Base-by-base conservation (phyloP, 2,888 invertebrate species). In the Drosophila longiperda region DNA sequence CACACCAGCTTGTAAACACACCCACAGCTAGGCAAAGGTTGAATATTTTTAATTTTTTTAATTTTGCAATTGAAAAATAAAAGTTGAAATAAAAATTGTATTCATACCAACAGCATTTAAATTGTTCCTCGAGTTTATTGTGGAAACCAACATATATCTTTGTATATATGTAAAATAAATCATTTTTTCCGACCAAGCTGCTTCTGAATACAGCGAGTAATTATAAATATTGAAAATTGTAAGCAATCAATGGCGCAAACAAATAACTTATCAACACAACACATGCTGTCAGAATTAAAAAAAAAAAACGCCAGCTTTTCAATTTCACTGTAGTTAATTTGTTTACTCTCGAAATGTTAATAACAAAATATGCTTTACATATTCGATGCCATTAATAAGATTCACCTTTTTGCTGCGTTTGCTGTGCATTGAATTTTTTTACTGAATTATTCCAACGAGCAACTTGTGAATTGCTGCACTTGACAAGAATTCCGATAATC, bases 171-270 rank as follows among this genome's bases (percentile, higher is more conserved):
- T 7, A 45, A 20, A 45, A 15, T 45, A 20, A 45, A 45, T 49
- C 1, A 1, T 26, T 9, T 26, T 26, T 49, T 45, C 3, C 32
- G 32, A 45, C 29, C 15, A 17, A 17, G 7, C 32, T 8, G 52
- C 36, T 73, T 57, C 15, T 45, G 20, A 45, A 45, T 23, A 15
- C 15, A 45, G 20, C 20, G 15, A 45, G 20, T 36, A 55, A 55
- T 38, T 36, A 45, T 36, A 70, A 63, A 71, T 55, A 58, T 60
- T 59, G 29, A 26, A 63, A 62, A 59, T 59, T 71, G 61, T 63
- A 75, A 62, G 53, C 61, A 74, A 52, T 57, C 59, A 70, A 53
- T 57, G 17, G 15, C 9, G n/a, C 42, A 61, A 71, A 79, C 64
- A 75, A 80, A 63, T 29, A 59, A 62, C 53, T 63, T 60, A 40